Conservation (phyloP, 2,797 vertebrate genomes). For the Myoxocephalus aenaeus region DNA sequence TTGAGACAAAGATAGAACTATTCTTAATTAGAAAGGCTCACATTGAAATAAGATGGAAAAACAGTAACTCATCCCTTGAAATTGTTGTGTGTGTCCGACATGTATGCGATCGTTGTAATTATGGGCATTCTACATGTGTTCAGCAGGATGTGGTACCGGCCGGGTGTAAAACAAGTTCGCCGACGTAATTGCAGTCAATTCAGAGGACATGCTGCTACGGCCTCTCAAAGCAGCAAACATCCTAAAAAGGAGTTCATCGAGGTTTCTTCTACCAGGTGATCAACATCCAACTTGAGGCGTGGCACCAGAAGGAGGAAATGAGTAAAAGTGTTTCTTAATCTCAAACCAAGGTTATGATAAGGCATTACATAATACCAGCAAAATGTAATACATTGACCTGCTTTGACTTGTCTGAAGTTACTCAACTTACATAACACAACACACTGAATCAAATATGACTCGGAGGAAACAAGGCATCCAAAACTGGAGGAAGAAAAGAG, state of each 20-base stretch:
- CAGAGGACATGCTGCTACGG: slow-evolving; percentile 33
- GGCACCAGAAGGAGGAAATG: slow-evolving; percentile 29
- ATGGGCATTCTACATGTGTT: neutral
- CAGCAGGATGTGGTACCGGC: neutral
- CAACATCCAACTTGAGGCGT: slow-evolving; percentile 26
- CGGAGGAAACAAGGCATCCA: neutral
- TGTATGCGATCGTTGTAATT: neutral
- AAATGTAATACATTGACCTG: slow-evolving; percentile 26
- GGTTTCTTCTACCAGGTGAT: slow-evolving; percentile 24
- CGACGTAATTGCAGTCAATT: slow-evolving; percentile 25
- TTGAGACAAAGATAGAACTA: neutral
- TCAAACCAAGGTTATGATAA: slow-evolving; percentile 23
- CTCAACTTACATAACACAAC: neutral
- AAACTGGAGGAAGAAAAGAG: neutral
- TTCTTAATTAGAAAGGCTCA: slow-evolving; percentile 1
- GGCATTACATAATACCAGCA: slow-evolving; percentile 17
- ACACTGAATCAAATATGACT: neutral
- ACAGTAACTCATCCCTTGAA: neutral
- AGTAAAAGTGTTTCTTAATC: slow-evolving; percentile 35
- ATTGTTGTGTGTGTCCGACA: neutral
- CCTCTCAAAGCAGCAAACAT: neutral
- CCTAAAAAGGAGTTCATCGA: slow-evolving; percentile 7
- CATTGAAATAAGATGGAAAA: slow-evolving; percentile 1
- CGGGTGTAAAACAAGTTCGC: slow-evolving; percentile 18
- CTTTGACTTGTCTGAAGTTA: slow-evolving; percentile 48